Percentiles rank a stretch among this genome's conserved stretches.
These are phyloP conservation scores for Hyperoplus immaculatus DNA, from an alignment of 2,797 vertebrate species.

Conservation along the genomic window DNA sequence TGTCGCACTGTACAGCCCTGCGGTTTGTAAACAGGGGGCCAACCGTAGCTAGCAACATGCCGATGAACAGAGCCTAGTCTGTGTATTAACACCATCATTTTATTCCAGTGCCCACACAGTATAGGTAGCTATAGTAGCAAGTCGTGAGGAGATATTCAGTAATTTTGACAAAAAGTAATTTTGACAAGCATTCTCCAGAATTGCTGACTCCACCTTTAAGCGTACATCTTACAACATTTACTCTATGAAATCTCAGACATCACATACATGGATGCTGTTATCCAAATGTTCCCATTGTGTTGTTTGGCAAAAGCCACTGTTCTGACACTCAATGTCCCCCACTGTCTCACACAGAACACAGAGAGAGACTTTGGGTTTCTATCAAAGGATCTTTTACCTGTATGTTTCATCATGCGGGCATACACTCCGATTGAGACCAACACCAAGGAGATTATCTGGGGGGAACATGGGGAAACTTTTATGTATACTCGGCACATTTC, in stretches of 20 bases:
- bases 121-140: no score
- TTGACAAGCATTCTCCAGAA: no score
- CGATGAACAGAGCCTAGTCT: no score
- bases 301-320: background rate
- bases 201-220: no score
- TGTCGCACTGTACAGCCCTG: no score
- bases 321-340: background rate
- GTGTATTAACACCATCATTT: no score
- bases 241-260: background rate
- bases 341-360: background rate
- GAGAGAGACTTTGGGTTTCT: background rate
- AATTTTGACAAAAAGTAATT: no score
- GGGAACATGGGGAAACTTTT: background rate
- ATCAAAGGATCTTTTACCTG: slow-evolving; percentile 81
- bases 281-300: background rate
- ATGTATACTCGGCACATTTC: background rate
- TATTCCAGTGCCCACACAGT: no score
- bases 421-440: slow-evolving; percentile 92
- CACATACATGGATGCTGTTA: background rate
- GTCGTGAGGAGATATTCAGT: no score
- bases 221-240: background rate
- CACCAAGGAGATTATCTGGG: slow-evolving; percentile 88
- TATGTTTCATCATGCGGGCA: slow-evolving; percentile 91
- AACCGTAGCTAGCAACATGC: no score
- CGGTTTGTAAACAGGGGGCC: no score